Evolutionary conservation across 2,888 invertebrate species (phyloP).

Genomic region (Hirtodrosophila duncani): DNA sequence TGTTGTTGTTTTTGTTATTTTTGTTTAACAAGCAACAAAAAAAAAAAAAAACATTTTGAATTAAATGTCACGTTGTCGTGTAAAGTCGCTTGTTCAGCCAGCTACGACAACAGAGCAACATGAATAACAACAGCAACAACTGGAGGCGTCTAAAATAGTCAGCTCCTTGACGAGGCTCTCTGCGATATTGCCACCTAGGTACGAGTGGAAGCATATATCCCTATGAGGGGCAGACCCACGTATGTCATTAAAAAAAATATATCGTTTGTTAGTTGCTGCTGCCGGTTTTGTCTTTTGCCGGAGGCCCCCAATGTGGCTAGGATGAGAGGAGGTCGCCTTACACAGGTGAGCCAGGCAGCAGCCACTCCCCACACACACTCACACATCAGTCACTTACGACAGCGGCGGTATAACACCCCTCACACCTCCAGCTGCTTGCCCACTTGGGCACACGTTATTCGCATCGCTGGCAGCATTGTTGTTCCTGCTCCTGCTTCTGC

Average conservation of each 20-base stretch:
- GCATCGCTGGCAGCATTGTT: slow-evolving; percentile 45
- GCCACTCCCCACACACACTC: slow-evolving; percentile 6
- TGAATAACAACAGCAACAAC: slow-evolving; percentile 4
- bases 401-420: slow-evolving; percentile 5
- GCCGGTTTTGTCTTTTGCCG: slow-evolving; percentile 21
- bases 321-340: no score
- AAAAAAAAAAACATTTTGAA: slow-evolving; percentile 43
- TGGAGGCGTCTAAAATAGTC: slow-evolving; percentile 56
- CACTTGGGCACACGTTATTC: slow-evolving; percentile 38
- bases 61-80: slow-evolving; percentile 61
- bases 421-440: slow-evolving; percentile 10
- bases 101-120: slow-evolving; percentile 12
- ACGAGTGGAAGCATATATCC: slow-evolving; percentile 23
- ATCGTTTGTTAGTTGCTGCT: slow-evolving; percentile 32
- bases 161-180: slow-evolving; percentile 38
- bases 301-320: slow-evolving; percentile 31
- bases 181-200: slow-evolving; percentile 39
- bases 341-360: slow-evolving; percentile 2
- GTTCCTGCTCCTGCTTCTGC: no score
- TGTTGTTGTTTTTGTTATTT: background rate
- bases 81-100: slow-evolving; percentile 57
- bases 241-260: slow-evolving; percentile 55
- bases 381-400: slow-evolving; percentile 56
- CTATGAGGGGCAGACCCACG: slow-evolving; percentile 29
- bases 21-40: background rate